Percentiles rank a stretch among this genome's conserved stretches.
These are phyloP conservation scores for Spea hammondii DNA, from an alignment of 2,797 vertebrate species.

Conservation along the genomic window DNA sequence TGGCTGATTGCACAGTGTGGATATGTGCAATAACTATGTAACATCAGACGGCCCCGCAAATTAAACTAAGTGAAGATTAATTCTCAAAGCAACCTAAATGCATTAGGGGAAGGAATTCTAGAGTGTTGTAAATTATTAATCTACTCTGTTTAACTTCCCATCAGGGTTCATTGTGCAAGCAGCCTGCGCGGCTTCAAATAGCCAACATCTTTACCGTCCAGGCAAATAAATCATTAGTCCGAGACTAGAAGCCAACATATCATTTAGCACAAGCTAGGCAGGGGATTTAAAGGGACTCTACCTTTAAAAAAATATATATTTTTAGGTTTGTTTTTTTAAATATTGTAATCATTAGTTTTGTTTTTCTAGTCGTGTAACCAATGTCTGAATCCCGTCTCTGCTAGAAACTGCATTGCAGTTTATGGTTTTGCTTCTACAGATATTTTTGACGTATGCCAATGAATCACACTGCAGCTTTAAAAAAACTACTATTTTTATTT, in stretches of 20 bases:
- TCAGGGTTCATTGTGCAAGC: conserved; percentile 62
- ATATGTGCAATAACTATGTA: conserved; percentile 61
- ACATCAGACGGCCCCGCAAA: conserved; percentile 67
- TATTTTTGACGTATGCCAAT: too few relatives aligned
- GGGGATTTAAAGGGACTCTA: conserved; percentile 12
- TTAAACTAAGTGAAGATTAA: conserved; percentile 62
- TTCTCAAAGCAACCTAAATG: conserved; percentile 65
- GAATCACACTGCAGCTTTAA: too few relatives aligned
- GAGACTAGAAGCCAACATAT: conserved; percentile 57
- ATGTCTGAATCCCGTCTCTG: too few relatives aligned
- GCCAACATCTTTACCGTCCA: conserved; percentile 61
- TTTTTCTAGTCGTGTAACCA: too few relatives aligned
- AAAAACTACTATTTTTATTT: too few relatives aligned
- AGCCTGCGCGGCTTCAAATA: conserved; percentile 42
- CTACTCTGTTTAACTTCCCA: conserved; percentile 72
- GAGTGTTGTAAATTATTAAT: conserved; percentile 66
- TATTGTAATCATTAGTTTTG: too few relatives aligned
- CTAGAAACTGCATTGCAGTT: too few relatives aligned
- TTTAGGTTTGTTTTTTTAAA: too few relatives aligned
- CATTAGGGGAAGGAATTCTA: conserved; percentile 65
- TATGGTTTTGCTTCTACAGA: too few relatives aligned
- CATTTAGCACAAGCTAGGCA: conserved; percentile 22
- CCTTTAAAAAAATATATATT: too few relatives aligned
- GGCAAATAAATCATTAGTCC: conserved; percentile 69
- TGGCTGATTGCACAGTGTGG: conserved; percentile 70